A percentile compares a stretch with the other conserved stretches of the same genome.
Evolutionary conservation across 2,797 vertebrate species (phyloP).

Genomic region (Paguma larvata): DNA sequence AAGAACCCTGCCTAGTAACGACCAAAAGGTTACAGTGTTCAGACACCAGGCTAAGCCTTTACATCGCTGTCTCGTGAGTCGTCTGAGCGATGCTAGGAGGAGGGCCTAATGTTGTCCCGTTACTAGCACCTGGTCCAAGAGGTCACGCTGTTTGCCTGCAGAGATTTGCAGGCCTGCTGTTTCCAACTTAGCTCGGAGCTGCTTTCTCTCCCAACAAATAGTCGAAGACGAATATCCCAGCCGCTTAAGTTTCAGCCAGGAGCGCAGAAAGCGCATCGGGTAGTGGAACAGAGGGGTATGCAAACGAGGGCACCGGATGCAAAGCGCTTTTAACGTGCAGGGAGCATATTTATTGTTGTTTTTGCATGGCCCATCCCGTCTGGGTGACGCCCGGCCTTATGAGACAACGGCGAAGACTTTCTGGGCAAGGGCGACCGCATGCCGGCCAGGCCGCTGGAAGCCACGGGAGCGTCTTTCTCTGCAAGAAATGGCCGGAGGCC

Average conservation of each 20-base stretch:
- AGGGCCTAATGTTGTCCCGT: neutral
- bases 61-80: neutral
- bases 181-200: neutral
- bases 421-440: constrained; percentile 60
- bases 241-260: neutral
- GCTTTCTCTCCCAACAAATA: neutral
- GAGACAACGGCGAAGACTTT: neutral
- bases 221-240: neutral
- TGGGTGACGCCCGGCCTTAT: neutral
- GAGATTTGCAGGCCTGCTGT: neutral
- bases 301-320: neutral
- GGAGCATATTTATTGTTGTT: neutral
- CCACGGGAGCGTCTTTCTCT: constrained; percentile 78
- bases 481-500: constrained; percentile 85
- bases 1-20: neutral
- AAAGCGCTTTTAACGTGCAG: neutral
- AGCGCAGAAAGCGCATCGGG: neutral
- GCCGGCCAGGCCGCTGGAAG: constrained; percentile 69
- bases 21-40: neutral
- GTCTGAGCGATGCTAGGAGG: neutral
- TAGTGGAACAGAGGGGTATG: neutral
- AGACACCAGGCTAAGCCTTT: neutral
- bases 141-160: neutral
- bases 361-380: neutral
- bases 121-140: neutral